phyloP scores from a whole-genome alignment of 2,888 invertebrate genomes.

The Synanthedon andrenaeformis region DNA sequence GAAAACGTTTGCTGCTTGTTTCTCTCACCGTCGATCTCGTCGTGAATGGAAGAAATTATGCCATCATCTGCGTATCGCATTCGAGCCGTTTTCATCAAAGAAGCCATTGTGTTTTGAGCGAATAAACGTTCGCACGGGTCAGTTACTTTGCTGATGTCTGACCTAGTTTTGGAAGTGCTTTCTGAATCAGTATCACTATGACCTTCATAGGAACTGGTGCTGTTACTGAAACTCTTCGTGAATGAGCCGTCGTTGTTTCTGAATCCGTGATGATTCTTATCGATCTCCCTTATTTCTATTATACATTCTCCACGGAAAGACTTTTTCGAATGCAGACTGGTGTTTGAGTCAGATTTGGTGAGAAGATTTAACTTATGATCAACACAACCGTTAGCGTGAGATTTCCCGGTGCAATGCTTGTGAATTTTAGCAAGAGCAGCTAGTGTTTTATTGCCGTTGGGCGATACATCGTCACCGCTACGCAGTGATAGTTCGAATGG shows the following conservation, averaged over 20 bases:
- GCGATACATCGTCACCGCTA: conserved; percentile 57
- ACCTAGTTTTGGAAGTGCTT: conserved; percentile 51
- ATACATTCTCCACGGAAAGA: conserved; percentile 51
- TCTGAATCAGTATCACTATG: conserved; percentile 77
- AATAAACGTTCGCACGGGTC: conserved; percentile 67
- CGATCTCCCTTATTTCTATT: conserved; percentile 55
- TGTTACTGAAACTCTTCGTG: conserved; percentile 68
- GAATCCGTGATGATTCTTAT: conserved; percentile 31
- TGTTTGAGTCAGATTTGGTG: conserved; percentile 58
- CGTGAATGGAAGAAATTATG: conserved; percentile 34
- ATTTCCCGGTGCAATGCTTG: conserved; percentile 80
- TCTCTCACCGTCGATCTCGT: conserved; percentile 59
- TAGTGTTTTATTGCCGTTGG: conserved; percentile 60
- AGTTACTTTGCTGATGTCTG: conserved; percentile 34
- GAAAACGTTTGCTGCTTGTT: conserved; percentile 37
- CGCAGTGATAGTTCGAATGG: conserved; percentile 73
- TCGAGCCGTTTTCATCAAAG: conserved; percentile 71
- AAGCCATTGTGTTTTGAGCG: conserved; percentile 70
- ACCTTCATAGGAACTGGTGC: conserved; percentile 74
- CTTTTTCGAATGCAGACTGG: conserved; percentile 54
- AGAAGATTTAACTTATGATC: conserved; percentile 61
- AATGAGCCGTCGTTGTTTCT: conserved; percentile 41
- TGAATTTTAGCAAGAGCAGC: conserved; percentile 73
- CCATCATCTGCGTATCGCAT: conserved; percentile 70
- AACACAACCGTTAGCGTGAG: conserved; percentile 79